Evolutionary conservation across 2,888 invertebrate genomes (phyloP), one percentile per base, ranked within the genome.

Genomic region (Lasius fuliginosus): DNA sequence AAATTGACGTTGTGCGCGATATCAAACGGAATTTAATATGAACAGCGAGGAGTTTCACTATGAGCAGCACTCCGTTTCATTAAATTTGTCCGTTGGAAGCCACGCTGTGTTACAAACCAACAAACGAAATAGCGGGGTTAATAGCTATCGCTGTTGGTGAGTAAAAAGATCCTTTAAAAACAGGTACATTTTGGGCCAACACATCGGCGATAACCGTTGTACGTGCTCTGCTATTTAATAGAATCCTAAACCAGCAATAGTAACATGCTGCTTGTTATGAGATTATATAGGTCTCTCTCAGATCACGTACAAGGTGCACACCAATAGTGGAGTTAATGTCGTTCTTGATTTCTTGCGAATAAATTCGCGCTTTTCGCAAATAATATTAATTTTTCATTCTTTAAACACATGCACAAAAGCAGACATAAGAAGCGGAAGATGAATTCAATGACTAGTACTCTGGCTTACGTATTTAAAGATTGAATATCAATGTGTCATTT

Each of bases 81-180:
- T 90, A 89, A 90, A 88, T 90, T 88, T 88, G 90, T 85, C 85
- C 82, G 83, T 82, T 85, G 83, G 84, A 88, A 74, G 82, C 49
- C 33, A 60, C 64, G 83, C 84, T 83, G 85, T 82, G 84, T 84
- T 60, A 64, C 86, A 83, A 69, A 83, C 65, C 67, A 73, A 76
- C 82, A 84, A 85, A 87, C 85, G 83, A 85, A 90, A 90, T 88
- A 82, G 82, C 82, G 65, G 46, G 69, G 77, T 83, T 90, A 90
- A 90, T 90, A 85, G 89, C 82, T 56, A 69, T 60, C 56, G 67
- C 36, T 58, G 79, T 46, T 64, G 73, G 49, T 15, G 40, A 27
- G 53, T 60, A 67, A 79, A 77, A 62, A 42, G 53, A 68, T 69
- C 64, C 56, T 33, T 81, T 46, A 68, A 65, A 84, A 58, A 89